These are phyloP conservation scores for Calidris pugnax DNA, from an alignment of 2,113 vertebrate genomes.

Conservation along the genomic window DNA sequence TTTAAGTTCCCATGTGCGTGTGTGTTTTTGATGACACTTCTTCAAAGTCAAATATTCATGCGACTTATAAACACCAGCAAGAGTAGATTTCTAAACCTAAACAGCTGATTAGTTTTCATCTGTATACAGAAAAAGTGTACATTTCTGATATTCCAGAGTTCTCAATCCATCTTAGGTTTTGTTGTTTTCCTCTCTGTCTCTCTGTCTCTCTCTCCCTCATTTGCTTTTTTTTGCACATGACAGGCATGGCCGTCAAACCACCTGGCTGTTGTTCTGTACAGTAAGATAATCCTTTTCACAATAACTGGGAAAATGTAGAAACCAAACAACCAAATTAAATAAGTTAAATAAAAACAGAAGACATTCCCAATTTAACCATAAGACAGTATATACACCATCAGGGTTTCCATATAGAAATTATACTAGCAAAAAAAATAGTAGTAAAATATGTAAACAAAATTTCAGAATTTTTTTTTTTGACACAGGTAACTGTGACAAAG, in stretches of 20 bases:
- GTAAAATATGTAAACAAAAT: slow-evolving; percentile 97
- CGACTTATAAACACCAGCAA: slow-evolving; percentile 88
- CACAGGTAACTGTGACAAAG: slow-evolving; percentile 95
- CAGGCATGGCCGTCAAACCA: slow-evolving; percentile 68
- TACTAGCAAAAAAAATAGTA: slow-evolving; percentile 87
- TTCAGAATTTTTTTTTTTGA: slow-evolving; percentile 78
- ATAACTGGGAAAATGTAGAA: slow-evolving; percentile 75
- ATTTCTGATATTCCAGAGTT: slow-evolving; percentile 73
- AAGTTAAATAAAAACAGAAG: slow-evolving; percentile 74
- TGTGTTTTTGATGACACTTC: slow-evolving; percentile 79
- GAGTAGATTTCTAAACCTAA: slow-evolving; percentile 88
- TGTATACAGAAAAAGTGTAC: slow-evolving; percentile 82
- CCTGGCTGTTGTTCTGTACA: slow-evolving; percentile 81
- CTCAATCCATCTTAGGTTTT: slow-evolving; percentile 26
- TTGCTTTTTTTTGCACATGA: slow-evolving; percentile 53
- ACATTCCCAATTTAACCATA: slow-evolving; percentile 68
- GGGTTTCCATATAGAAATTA: slow-evolving; percentile 85
- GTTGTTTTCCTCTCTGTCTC: slow-evolving; percentile 7
- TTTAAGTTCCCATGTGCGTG: slow-evolving; percentile 69
- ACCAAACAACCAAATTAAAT: slow-evolving; percentile 66
- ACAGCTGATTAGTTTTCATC: slow-evolving; percentile 86
- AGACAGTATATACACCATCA: slow-evolving; percentile 83
- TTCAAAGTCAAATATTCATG: slow-evolving; percentile 89
- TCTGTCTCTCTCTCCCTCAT: neutral
- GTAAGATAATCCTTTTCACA: slow-evolving; percentile 76